Percentiles rank a stretch among this genome's conserved stretches.
Evolutionary conservation across 2,888 invertebrate species (phyloP).

Genomic region (Platyscelio sp.): DNA sequence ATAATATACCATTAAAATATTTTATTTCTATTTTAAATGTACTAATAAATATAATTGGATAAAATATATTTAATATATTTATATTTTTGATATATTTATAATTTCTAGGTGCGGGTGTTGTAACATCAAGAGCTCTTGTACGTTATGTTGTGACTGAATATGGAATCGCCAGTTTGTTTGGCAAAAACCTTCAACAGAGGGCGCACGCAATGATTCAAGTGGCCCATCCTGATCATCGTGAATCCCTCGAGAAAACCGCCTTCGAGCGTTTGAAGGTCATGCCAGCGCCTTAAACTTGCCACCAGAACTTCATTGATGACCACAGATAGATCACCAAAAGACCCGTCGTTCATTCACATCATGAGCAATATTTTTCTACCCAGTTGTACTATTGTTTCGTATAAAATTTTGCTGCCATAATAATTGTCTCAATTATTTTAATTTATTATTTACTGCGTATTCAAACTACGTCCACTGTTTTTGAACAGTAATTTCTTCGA

Average conservation of each 20-base stretch:
- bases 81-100: no score
- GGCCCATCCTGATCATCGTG: slow-evolving; percentile 89
- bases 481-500: no score
- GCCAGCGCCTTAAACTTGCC: slow-evolving; percentile 79
- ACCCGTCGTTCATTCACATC: slow-evolving; percentile 43
- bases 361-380: slow-evolving; percentile 59
- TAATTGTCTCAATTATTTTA: slow-evolving; percentile 1
- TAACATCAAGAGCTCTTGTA: slow-evolving; percentile 89
- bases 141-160: slow-evolving; percentile 90
- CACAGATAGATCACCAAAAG: slow-evolving; percentile 11
- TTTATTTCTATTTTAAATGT: no score
- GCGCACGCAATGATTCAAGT: slow-evolving; percentile 89
- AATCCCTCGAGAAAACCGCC: slow-evolving; percentile 88
- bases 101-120: slow-evolving; percentile 88
- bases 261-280: slow-evolving; percentile 86
- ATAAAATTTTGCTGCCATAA: neutral
- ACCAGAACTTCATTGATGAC: neutral
- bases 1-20: no score
- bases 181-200: slow-evolving; percentile 88
- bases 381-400: slow-evolving; percentile 29
- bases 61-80: slow-evolving; percentile 2
- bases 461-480: no score
- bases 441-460: neutral
- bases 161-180: slow-evolving; percentile 90
- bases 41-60: no score